Evolutionary conservation across 2,888 invertebrate species (phyloP).

Genomic region (Patella depressa): DNA sequence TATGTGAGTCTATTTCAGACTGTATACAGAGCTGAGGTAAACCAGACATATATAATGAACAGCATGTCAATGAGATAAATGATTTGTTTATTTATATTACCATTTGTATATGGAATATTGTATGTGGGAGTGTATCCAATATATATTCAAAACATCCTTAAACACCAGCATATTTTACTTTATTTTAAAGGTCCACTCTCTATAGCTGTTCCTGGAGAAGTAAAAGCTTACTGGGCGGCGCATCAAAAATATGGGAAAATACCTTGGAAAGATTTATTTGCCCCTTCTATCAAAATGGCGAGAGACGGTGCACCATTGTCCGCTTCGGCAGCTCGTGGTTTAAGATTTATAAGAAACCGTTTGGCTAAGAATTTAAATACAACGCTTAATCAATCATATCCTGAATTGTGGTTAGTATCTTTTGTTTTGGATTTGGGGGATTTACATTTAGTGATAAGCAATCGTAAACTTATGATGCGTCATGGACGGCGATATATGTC

Average conservation of each 20-base stretch:
- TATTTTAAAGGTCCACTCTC: constrained; percentile 73
- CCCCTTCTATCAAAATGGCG: constrained; percentile 85
- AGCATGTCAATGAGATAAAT: too few species aligned
- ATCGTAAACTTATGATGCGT: neutral
- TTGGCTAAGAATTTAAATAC: neutral
- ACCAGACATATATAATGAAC: too few species aligned
- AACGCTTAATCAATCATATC: neutral
- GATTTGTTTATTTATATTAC: too few species aligned
- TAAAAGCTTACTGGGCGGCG: constrained; percentile 86
- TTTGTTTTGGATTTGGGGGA: neutral
- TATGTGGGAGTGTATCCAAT: too few species aligned
- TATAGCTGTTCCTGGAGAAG: constrained; percentile 91
- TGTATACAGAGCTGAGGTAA: too few species aligned
- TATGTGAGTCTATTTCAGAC: too few species aligned
- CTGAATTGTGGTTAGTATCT: constrained; percentile 28
- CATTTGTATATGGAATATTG: too few species aligned
- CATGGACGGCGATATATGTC: too few species aligned
- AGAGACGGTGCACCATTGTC: constrained; percentile 77
- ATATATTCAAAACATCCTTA: too few species aligned
- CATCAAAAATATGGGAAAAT: constrained; percentile 82
- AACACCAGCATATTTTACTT: too few species aligned
- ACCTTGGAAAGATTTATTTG: constrained; percentile 84
- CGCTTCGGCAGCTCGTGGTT: constrained; percentile 43
- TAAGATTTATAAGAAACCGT: constrained; percentile 16
- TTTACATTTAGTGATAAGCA: neutral